These are phyloP conservation scores for Meloidogyne hapla DNA, from an alignment of 1,140 invertebrate genomes.

Conservation along the genomic window DNA sequence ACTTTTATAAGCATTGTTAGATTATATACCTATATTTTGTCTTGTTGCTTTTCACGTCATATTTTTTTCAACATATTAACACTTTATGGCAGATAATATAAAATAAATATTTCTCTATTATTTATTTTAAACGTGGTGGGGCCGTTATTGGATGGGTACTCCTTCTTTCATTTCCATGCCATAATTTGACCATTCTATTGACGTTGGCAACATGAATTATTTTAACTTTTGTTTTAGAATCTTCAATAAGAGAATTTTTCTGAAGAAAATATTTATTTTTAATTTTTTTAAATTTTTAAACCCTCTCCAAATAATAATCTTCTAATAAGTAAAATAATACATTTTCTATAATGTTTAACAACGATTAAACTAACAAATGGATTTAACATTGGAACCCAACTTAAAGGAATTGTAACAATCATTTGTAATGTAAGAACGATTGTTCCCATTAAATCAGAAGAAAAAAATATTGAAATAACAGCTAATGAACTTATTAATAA, in stretches of 20 bases:
- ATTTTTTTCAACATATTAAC: too few species aligned
- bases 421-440: neutral
- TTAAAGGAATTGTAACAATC: conserved; percentile 13
- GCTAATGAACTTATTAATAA: neutral
- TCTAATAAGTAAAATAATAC: neutral
- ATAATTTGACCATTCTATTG: neutral
- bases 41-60: too few species aligned
- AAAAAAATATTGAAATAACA: conserved; percentile 18
- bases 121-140: neutral
- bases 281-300: neutral
- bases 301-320: conserved; percentile 3
- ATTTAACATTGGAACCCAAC: conserved; percentile 20
- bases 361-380: neutral
- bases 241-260: neutral
- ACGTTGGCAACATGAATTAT: neutral
- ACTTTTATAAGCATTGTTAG: too few species aligned
- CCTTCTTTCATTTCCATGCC: neutral
- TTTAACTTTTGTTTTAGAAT: neutral
- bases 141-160: neutral
- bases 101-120: too few species aligned
- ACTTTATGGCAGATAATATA: too few species aligned
- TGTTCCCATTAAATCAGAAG: neutral
- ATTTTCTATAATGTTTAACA: conserved; percentile 10
- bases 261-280: neutral
- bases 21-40: too few species aligned